A percentile compares a stretch with the other conserved stretches of the same genome.
Conservation (phyloP, 1,140 invertebrate genomes). For the Zaprionus lachaisei region DNA sequence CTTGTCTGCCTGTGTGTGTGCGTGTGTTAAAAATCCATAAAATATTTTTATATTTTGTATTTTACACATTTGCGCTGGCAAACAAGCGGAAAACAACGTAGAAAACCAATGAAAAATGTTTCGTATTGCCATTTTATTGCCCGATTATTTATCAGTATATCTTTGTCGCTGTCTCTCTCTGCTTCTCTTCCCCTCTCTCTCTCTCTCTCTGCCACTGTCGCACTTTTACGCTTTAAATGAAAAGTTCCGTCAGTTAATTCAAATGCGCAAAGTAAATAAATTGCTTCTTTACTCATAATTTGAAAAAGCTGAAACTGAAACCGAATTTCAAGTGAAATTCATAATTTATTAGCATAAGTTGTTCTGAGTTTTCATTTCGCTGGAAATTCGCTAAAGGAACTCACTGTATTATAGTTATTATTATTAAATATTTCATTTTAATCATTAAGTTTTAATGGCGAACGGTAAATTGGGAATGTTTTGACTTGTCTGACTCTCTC, state of each 20-base stretch:
- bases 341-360: background rate
- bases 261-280: slow-evolving; percentile 37
- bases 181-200: background rate
- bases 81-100: slow-evolving; percentile 17
- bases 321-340: background rate
- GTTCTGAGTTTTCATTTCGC: background rate
- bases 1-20: slow-evolving; percentile 17
- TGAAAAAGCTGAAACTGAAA: slow-evolving; percentile 1
- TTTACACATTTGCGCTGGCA: slow-evolving; percentile 46
- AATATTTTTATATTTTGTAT: slow-evolving; percentile 49
- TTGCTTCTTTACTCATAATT: slow-evolving; percentile 16
- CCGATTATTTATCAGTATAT: slow-evolving; percentile 46
- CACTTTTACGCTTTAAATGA: slow-evolving; percentile 46
- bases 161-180: background rate
- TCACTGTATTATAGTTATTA: background rate
- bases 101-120: slow-evolving; percentile 31
- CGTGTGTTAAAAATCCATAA: slow-evolving; percentile 25
- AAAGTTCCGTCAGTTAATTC: slow-evolving; percentile 25
- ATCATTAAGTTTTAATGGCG: too few species aligned
- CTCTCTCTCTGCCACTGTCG: background rate
- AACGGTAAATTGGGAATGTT: background rate
- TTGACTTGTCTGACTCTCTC: background rate
- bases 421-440: too few species aligned
- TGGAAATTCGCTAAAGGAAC: background rate
- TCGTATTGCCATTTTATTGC: slow-evolving; percentile 42